Percentiles rank a stretch among this genome's conserved stretches.
These are phyloP conservation scores for Heliconius nattereri DNA, from an alignment of 1,140 invertebrate genomes.

Conservation along the genomic window DNA sequence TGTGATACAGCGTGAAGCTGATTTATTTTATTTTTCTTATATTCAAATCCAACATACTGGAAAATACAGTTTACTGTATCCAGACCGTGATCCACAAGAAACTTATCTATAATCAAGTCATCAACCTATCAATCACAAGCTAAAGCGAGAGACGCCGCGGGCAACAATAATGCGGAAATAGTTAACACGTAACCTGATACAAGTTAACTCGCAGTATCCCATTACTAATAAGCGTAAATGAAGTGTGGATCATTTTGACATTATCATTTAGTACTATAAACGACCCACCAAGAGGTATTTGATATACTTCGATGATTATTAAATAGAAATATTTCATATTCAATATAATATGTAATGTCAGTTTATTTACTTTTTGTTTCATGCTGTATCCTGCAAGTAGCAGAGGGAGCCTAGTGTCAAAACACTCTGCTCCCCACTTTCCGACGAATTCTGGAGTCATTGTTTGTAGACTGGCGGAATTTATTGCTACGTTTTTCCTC, in stretches of 20 bases:
- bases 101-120: slow-evolving; percentile 25
- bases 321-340: background rate
- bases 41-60: background rate
- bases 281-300: slow-evolving; percentile 36
- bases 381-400: no score
- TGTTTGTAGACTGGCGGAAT: no score
- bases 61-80: background rate
- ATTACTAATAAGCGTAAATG: slow-evolving; percentile 49
- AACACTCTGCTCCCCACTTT: no score
- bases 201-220: slow-evolving; percentile 40
- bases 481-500: no score
- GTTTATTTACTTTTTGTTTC: no score
- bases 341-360: no score
- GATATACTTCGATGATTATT: slow-evolving; percentile 1
- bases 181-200: slow-evolving; percentile 42
- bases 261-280: slow-evolving; percentile 33
- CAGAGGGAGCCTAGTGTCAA: no score
- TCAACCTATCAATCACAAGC: slow-evolving; percentile 12
- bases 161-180: slow-evolving; percentile 39
- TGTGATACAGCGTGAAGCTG: no score
- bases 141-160: slow-evolving; percentile 26
- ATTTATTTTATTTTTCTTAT: no score
- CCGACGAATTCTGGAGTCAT: no score
- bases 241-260: slow-evolving; percentile 42
- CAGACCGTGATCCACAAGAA: background rate